Evolutionary conservation across 2,113 vertebrate genomes (phyloP).

Genomic region (Ceyx melanurus): DNA sequence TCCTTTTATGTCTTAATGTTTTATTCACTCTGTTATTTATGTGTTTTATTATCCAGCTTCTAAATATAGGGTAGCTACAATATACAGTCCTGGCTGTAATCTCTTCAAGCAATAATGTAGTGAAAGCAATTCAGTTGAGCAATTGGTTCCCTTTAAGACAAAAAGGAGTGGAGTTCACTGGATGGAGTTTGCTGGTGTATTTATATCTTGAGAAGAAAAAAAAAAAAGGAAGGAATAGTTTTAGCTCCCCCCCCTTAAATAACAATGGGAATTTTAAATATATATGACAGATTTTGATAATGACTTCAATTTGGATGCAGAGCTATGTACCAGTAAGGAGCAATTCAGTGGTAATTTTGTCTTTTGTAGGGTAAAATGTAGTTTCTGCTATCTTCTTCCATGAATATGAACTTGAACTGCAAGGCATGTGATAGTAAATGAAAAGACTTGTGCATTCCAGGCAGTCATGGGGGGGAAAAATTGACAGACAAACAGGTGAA

Average conservation of each 20-base stretch:
- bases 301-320: background rate
- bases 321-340: background rate
- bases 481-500: background rate
- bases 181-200: background rate
- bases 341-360: background rate
- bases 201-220: background rate
- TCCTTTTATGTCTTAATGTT: conserved; percentile 65
- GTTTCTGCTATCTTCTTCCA: background rate
- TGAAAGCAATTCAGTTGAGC: conserved; percentile 2
- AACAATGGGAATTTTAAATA: background rate
- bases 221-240: background rate
- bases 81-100: conserved; percentile 16
- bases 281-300: background rate
- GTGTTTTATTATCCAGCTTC: conserved; percentile 33
- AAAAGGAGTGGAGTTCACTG: background rate
- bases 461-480: background rate
- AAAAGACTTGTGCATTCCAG: background rate
- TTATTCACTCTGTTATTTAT: conserved; percentile 68
- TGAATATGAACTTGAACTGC: background rate
- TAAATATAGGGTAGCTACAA: conserved; percentile 35
- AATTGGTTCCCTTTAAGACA: conserved; percentile 10
- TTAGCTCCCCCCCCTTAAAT: background rate
- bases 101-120: background rate
- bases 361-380: background rate
- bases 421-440: background rate